Evolutionary conservation across 2,888 invertebrate species (phyloP).

Genomic region (Pachycephus smyrnensis): DNA sequence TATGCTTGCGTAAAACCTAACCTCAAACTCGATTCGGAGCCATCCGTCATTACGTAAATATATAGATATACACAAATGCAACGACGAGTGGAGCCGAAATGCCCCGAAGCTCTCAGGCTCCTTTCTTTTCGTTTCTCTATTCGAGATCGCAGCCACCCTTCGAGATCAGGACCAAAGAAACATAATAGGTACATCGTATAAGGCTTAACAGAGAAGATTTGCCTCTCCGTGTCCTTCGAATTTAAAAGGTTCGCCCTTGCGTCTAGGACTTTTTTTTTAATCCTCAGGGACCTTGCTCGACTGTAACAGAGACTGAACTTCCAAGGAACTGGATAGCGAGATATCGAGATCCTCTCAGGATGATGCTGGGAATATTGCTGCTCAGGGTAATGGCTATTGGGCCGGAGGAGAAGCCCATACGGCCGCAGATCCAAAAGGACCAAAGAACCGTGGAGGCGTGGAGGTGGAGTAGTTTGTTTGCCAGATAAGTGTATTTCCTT

Average conservation of each 20-base stretch:
- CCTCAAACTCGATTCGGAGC: constrained; percentile 37
- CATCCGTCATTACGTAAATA: constrained; percentile 21
- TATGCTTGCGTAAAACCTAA: constrained; percentile 58
- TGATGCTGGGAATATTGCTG: not conserved
- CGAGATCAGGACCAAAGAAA: not conserved
- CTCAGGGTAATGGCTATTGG: not conserved
- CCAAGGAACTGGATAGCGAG: not conserved
- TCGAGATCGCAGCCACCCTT: not conserved
- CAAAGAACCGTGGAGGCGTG: not conserved
- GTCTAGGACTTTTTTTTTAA: not conserved
- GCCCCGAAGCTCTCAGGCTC: not conserved
- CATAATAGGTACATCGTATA: not conserved
- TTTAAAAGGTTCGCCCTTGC: not conserved
- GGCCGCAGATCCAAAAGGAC: not conserved
- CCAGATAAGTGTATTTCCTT: constrained; percentile 52
- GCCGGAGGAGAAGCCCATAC: not conserved
- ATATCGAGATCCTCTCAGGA: not conserved
- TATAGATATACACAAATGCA: constrained; percentile 9
- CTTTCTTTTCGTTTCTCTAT: constrained; percentile 4
- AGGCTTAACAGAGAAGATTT: not conserved
- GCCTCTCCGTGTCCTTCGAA: not conserved
- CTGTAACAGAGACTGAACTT: not conserved
- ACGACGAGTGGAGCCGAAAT: not conserved
- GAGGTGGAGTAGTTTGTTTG: constrained; percentile 4
- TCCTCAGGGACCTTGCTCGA: not conserved